These are phyloP conservation scores for Crypturellus undulatus DNA, from an alignment of 2,113 vertebrate species.

Conservation along the genomic window DNA sequence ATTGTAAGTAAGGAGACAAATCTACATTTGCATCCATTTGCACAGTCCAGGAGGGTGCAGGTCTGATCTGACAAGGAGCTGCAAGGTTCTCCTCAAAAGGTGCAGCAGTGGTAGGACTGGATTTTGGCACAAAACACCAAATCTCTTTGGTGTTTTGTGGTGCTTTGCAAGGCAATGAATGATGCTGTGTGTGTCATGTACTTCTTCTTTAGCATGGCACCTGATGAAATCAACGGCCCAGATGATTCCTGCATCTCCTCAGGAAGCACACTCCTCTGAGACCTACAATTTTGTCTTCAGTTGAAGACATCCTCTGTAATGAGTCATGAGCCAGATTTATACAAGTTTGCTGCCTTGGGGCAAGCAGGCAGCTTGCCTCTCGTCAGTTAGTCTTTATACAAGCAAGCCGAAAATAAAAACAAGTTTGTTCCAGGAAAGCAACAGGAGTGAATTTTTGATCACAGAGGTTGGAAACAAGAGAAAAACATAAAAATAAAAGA, in stretches of 20 bases:
- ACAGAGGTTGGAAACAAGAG: slow-evolving; percentile 19
- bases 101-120: neutral
- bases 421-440: slow-evolving; percentile 50
- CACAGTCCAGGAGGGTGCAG: neutral
- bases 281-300: slow-evolving; percentile 15
- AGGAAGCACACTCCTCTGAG: neutral
- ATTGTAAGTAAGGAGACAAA: neutral
- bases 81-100: neutral
- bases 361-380: slow-evolving; percentile 27
- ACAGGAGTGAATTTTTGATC: slow-evolving; percentile 31
- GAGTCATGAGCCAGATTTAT: slow-evolving; percentile 43
- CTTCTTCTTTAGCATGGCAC: neutral
- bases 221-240: neutral
- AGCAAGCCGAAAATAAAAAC: slow-evolving; percentile 46
- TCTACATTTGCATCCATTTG: neutral
- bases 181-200: neutral
- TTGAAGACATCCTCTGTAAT: slow-evolving; percentile 38
- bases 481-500: slow-evolving; percentile 18
- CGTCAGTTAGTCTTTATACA: slow-evolving; percentile 35
- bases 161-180: neutral
- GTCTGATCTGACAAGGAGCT: neutral
- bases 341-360: slow-evolving; percentile 36
- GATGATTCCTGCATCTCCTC: neutral
- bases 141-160: neutral
- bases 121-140: neutral